phyloP scores from a whole-genome alignment of 2,797 vertebrate genomes.

The Myotis vivesi region DNA sequence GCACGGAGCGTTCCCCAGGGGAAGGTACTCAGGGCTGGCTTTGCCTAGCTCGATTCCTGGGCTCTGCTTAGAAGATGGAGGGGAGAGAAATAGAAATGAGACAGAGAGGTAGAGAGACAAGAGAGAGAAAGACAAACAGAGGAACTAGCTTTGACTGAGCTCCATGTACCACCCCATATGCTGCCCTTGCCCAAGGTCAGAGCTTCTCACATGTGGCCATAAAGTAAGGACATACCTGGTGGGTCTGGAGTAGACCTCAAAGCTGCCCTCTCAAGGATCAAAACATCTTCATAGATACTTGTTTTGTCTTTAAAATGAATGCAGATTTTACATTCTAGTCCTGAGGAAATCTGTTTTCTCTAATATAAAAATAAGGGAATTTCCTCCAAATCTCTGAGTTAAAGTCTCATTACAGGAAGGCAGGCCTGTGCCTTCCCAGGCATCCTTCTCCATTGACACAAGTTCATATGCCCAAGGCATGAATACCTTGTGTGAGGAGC shows the following conservation, averaged over 20 bases:
- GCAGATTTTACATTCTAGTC: background rate
- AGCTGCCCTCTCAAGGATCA: background rate
- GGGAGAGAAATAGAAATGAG: background rate
- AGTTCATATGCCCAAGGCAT: background rate
- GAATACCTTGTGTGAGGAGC: background rate
- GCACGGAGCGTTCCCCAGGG: background rate
- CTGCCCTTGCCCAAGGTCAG: background rate
- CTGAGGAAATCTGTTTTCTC: background rate
- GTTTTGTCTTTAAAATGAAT: background rate
- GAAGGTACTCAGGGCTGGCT: background rate
- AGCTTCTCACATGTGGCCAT: background rate
- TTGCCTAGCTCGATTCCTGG: background rate
- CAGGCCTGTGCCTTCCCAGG: background rate
- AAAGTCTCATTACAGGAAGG: background rate
- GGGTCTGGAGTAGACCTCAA: background rate
- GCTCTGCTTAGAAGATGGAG: background rate
- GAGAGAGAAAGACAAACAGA: background rate
- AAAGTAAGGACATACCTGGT: background rate
- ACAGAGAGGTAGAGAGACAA: background rate
- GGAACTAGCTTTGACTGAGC: background rate
- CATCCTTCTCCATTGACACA: background rate
- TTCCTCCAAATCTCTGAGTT: background rate
- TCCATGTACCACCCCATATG: rapidly evolving
- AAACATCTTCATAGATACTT: background rate
- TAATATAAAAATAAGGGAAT: background rate